phyloP scores from a whole-genome alignment of 2,113 vertebrate species.

The Pterophyllum scalare region DNA sequence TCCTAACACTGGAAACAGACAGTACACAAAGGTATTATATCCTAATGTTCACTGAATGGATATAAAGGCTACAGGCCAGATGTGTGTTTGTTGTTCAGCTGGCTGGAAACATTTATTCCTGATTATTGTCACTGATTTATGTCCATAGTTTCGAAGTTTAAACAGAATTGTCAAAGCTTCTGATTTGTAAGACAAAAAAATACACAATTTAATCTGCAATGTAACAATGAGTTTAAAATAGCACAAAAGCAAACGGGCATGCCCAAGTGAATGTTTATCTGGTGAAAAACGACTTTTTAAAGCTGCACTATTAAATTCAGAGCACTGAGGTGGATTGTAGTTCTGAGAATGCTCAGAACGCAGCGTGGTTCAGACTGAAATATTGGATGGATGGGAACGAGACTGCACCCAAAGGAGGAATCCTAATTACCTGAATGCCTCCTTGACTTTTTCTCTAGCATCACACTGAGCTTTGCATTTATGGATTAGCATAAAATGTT shows the following conservation, averaged over 20 bases:
- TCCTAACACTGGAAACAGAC: neutral
- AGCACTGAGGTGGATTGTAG: neutral
- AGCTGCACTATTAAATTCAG: neutral
- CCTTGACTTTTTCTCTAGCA: neutral
- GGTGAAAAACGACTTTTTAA: neutral
- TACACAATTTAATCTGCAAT: neutral
- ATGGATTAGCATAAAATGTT: conserved; percentile 5
- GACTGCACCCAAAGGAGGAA: conserved; percentile 7
- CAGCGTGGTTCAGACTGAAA: neutral
- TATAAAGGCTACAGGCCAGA: neutral
- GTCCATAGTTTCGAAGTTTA: conserved; percentile 3
- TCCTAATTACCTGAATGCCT: conserved; percentile 1
- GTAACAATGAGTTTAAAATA: neutral
- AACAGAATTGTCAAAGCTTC: neutral
- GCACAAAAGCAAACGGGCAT: neutral
- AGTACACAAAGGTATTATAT: conserved; percentile 9
- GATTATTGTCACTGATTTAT: conserved; percentile 7
- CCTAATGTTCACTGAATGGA: neutral
- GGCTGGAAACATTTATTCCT: neutral
- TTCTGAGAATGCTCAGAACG: neutral
- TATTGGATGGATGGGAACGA: neutral
- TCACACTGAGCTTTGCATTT: neutral
- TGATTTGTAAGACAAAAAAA: neutral
- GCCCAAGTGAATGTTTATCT: neutral
- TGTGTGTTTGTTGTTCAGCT: conserved; percentile 5